Evolutionary conservation across 2,113 vertebrate species (phyloP).

Genomic region (Eclectus roratus): DNA sequence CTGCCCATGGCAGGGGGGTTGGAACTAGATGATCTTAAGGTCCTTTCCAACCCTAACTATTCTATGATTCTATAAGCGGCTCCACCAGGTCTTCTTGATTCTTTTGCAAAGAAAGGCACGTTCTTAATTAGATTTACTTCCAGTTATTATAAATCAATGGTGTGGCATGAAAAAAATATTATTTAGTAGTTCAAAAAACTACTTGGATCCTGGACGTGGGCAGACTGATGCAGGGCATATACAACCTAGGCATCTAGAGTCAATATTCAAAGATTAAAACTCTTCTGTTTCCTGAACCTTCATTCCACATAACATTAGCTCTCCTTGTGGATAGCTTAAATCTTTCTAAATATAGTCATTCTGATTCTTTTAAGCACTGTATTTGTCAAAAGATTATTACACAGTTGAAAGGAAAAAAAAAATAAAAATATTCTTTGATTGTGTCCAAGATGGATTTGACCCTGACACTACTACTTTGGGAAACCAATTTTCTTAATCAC

Average conservation of each 20-base stretch:
- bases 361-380: conserved; percentile 26
- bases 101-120: neutral
- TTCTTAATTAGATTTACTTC: conserved; percentile 20
- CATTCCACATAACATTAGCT: conserved; percentile 41
- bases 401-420: conserved; percentile 36
- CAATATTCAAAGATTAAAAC: conserved; percentile 44
- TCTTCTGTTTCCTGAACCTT: conserved; percentile 46
- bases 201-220: neutral
- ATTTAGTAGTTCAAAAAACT: neutral
- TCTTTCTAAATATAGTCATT: conserved; percentile 53
- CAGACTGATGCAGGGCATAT: neutral
- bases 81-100: neutral
- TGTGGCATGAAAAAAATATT: neutral
- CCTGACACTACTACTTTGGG: conserved; percentile 37
- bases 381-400: conserved; percentile 63
- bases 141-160: conserved; percentile 38
- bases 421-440: conserved; percentile 30
- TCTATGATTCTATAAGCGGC: neutral
- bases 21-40: too few species aligned
- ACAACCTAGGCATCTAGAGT: neutral
- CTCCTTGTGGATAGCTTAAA: neutral
- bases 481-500: conserved; percentile 60
- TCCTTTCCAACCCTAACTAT: too few species aligned
- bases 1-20: too few species aligned
- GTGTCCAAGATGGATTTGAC: conserved; percentile 65